phyloP scores from a whole-genome alignment of 2,888 invertebrate genomes.

The Lydus trimaculatus region DNA sequence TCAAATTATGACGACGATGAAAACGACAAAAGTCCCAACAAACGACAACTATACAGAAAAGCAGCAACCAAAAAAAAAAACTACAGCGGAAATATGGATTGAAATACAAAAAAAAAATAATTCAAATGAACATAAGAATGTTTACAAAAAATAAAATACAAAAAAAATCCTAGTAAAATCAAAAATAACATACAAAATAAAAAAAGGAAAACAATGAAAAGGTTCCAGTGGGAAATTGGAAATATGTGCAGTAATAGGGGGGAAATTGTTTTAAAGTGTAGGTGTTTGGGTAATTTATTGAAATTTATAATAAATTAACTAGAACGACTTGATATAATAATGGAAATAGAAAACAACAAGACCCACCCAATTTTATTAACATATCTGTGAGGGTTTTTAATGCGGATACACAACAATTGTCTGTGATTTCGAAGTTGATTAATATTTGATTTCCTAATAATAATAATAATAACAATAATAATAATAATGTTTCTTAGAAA shows the following conservation, averaged over 20 bases:
- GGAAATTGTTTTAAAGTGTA: neutral
- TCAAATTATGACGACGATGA: neutral
- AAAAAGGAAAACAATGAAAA: too few relatives aligned
- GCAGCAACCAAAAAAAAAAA: neutral
- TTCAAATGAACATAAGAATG: too few relatives aligned
- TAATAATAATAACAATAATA: too few relatives aligned
- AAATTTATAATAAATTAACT: slow-evolving; percentile 1
- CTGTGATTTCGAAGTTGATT: neutral
- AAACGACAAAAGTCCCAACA: neutral
- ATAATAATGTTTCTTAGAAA: too few relatives aligned
- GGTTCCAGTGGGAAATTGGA: too few relatives aligned
- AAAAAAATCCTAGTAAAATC: neutral
- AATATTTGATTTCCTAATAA: too few relatives aligned
- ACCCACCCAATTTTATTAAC: neutral
- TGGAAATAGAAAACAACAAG: neutral
- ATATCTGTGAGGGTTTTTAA: neutral
- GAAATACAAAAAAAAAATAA: neutral
- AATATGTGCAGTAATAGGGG: too few relatives aligned
- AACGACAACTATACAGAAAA: neutral
- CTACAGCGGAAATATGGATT: neutral
- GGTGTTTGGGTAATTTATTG: neutral
- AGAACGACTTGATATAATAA: neutral
- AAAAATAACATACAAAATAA: neutral
- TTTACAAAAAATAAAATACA: too few relatives aligned
- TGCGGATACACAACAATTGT: neutral